Evolutionary conservation across 2,888 invertebrate species (phyloP).

Genomic region (Conchocele bisecta): DNA sequence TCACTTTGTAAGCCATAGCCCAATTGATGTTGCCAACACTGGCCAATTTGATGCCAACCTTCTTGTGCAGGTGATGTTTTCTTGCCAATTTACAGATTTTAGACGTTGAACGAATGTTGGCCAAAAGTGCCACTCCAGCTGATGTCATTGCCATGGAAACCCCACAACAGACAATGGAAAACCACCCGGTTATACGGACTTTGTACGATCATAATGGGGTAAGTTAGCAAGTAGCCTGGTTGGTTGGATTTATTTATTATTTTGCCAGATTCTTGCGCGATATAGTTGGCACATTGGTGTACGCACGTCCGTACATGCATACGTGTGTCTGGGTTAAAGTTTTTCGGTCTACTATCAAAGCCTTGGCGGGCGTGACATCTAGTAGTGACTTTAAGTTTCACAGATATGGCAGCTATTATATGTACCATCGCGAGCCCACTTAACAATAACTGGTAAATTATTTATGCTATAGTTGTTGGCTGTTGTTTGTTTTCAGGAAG

Average conservation of each 20-base stretch:
- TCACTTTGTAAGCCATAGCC: no score
- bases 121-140: constrained; percentile 92
- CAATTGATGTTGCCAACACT: no score
- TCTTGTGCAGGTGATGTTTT: neutral
- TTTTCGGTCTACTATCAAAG: neutral
- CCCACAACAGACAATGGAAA: constrained; percentile 87
- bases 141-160: constrained; percentile 82
- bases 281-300: neutral
- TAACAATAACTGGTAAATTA: neutral
- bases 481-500: constrained; percentile 86
- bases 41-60: neutral
- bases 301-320: no score
- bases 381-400: neutral
- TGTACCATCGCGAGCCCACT: neutral
- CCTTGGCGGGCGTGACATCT: no score
- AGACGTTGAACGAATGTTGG: constrained; percentile 99
- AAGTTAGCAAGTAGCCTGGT: constrained; percentile 56
- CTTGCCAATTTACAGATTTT: constrained; percentile 87
- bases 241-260: neutral
- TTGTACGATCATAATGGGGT: constrained; percentile 97
- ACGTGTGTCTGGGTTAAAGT: neutral
- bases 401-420: neutral
- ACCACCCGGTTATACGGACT: constrained; percentile 99
- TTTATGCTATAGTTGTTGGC: neutral
- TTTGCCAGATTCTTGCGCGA: neutral